Base-by-base conservation (phyloP, 2,113 vertebrate genomes). In the Dipodomys stephensi region DNA sequence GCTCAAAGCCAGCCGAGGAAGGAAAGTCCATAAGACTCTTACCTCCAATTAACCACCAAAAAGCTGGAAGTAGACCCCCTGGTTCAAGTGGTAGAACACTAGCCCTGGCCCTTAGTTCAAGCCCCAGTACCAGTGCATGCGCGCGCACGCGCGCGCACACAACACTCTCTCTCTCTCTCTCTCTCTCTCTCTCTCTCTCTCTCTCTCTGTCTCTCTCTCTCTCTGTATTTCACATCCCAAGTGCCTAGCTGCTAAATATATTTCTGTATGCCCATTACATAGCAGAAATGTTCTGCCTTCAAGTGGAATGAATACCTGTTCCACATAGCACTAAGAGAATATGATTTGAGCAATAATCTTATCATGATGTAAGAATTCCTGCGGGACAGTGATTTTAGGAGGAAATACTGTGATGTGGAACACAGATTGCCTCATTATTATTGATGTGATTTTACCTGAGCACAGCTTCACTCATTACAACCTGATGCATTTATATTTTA, bases 311-410 rank as follows among this genome's bases (percentile, higher is more conserved):
- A 49, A 39, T 71, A 25, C 4, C 62, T 68, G 27, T 46, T 68
- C 87, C 28, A 27, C 6, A 15, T 1, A n/a, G 13, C 30, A 28
- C 57, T 71, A 30, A 80, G 67, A 80, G 67, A 89, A n/a, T 15
- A 30, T 27, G 32, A 68, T 28, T 20, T 5, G 82, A 53, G 73
- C 46, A 84, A 81, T 62, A 46, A 90, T 94, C 44, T 20, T 83
- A 71, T 89, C 83, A n/a, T 57, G 32, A 85, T 64, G 65, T n/a
- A 80, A 30, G 25, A 49, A 92, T 72, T 95, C 77, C 77, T 95
- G 18, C 27, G 79, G n/a, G 35, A 80, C 39, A 69, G 15, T 18
- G 65, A 4, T 79, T 91, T 60, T 46, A 90, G 46, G 19, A 86
- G 44, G 44, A 93, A 90, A 74, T 62, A 27, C 11, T 35, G 6